Base-by-base conservation (phyloP, 2,797 vertebrate genomes). In the Oreochromis grahami region DNA sequence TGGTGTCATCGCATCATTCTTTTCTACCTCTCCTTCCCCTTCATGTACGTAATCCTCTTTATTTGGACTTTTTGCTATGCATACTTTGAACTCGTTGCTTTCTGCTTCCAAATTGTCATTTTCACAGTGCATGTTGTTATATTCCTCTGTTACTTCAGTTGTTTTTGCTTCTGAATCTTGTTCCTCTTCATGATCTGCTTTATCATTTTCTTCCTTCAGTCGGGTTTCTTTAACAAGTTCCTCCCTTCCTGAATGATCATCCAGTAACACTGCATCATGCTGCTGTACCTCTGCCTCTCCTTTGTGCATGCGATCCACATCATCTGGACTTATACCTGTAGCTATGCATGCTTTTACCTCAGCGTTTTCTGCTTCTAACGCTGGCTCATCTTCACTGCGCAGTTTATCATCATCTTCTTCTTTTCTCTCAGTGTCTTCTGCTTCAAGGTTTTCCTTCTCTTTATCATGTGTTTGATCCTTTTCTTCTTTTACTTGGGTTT, bases 331-430 rank as follows among this genome's bases (percentile, higher is more conserved):
- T 3, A 50, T 34, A 76, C 55, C 53, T 78, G 52, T 58, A 29
- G 14, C 41, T 70, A 70, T 70, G 21, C 38, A 70, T 24, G 14
- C 21, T 17, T 70, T 70, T 45, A 72, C 21, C 68, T 48, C 41
- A 12, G 24, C 10, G 24, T 19, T 19, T 72, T 29, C 68, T 48
- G 41, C 4, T 72, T 48, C 17, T 7, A 48, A 29, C 9, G 29
- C 68, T 72, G 6, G 41, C 26, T 72, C 24, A 17, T 72, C 68
- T 48, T 72, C 68, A 63, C 7, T 8, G 8, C n/a, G 3, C n/a
- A 32, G 55, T 86, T 82, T n/a, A 70, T 56, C 15, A 1, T 77
- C 50, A 24, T 87, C 79, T 14, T 70, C 68, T 34, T 52, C 36
- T 17, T 79, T 26, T 32, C 12, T 32, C 14, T 43, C 29, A 50